Conservation (phyloP, 2,888 invertebrate genomes). For the Tipula confusa region DNA sequence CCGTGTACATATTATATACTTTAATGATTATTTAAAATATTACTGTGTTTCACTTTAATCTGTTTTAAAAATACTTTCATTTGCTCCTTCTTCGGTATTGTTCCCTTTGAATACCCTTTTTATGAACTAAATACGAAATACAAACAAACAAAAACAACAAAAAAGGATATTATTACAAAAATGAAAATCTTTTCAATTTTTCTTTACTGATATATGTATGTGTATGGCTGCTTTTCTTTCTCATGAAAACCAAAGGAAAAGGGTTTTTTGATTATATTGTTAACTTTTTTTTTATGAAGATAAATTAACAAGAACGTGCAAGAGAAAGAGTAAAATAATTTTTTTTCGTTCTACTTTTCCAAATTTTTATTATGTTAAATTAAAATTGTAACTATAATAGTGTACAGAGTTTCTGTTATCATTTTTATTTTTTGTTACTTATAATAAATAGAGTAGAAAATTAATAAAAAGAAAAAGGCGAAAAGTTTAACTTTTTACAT, state of each 20-base stretch:
- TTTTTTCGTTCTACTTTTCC: neutral
- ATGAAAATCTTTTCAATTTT: neutral
- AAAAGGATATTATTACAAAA: neutral
- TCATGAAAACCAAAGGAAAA: neutral
- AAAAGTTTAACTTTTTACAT: neutral
- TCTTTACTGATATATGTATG: neutral
- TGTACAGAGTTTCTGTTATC: neutral
- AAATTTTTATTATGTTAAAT: neutral
- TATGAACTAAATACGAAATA: neutral
- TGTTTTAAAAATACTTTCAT: neutral
- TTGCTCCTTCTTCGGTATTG: neutral
- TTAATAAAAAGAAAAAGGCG: neutral
- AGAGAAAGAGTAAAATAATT: no score
- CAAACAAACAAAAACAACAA: neutral
- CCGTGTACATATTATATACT: no score
- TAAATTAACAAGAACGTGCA: no score
- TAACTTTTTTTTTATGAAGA: neutral
- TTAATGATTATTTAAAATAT: neutral
- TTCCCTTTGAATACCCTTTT: neutral
- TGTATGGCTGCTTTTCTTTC: neutral
- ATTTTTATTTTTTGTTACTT: neutral
- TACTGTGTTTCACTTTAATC: neutral
- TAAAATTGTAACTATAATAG: neutral
- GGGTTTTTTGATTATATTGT: neutral
- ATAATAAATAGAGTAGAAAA: neutral